Percentiles rank a stretch among this genome's conserved stretches.
phyloP scores from a whole-genome alignment of 1,140 invertebrate species.

The Venturia canescens region DNA sequence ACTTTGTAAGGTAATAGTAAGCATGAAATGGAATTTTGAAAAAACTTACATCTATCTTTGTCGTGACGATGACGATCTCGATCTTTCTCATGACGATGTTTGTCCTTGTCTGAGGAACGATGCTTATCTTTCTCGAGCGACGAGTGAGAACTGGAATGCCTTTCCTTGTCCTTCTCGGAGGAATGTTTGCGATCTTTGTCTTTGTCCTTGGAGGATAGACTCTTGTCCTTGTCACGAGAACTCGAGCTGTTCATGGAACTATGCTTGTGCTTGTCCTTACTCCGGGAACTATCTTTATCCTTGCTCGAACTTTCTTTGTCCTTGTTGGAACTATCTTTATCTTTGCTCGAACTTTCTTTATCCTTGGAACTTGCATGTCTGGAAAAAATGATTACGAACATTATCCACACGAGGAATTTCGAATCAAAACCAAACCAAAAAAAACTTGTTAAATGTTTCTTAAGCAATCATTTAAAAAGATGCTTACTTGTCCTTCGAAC shows the following conservation, averaged over 20 bases:
- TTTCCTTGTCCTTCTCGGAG: slow-evolving; percentile 73
- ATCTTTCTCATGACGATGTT: slow-evolving; percentile 79
- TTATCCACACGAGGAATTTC: not conserved
- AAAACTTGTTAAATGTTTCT: too few relatives aligned
- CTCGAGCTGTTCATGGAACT: slow-evolving; percentile 64
- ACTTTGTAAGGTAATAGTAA: too few relatives aligned
- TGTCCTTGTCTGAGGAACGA: slow-evolving; percentile 76
- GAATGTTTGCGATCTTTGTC: slow-evolving; percentile 78
- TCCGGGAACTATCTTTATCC: slow-evolving; percentile 69
- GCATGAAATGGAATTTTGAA: slow-evolving; percentile 18
- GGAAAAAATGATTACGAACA: not conserved
- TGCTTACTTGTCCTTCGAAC: slow-evolving; percentile 5
- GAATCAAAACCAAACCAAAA: too few relatives aligned
- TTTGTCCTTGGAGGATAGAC: slow-evolving; percentile 72
- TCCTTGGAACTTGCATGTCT: slow-evolving; percentile 68
- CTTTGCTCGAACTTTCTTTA: slow-evolving; percentile 69
- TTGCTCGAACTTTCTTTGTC: slow-evolving; percentile 70
- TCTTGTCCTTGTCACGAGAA: slow-evolving; percentile 75
- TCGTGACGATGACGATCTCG: slow-evolving; percentile 76
- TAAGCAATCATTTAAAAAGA: not conserved
- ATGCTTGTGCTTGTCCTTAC: slow-evolving; percentile 74
- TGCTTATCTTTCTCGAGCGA: slow-evolving; percentile 75
- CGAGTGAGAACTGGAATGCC: slow-evolving; percentile 65
- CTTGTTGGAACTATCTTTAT: slow-evolving; percentile 71
- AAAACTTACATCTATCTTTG: slow-evolving; percentile 71